Percentiles rank a stretch among this genome's conserved stretches.
phyloP scores from a whole-genome alignment of 2,797 vertebrate species.

The Tolypeutes matacus region DNA sequence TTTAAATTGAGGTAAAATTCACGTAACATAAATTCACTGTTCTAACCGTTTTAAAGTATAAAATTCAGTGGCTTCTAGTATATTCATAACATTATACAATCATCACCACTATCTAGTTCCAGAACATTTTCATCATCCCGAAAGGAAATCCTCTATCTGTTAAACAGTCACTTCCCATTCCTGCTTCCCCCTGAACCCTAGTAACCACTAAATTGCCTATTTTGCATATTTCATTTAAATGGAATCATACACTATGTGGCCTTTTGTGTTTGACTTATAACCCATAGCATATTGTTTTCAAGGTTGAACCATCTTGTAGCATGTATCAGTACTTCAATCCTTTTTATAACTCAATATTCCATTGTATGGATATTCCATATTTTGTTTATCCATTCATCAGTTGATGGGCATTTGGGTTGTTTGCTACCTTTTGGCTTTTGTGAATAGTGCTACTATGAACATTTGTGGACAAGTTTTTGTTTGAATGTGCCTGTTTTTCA shows the following conservation, averaged over 20 bases:
- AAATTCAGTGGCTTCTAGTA: background rate
- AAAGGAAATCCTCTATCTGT: background rate
- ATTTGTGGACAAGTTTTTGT: background rate
- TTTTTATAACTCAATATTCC: background rate
- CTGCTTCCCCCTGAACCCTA: background rate
- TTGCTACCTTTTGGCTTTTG: background rate
- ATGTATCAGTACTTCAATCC: background rate
- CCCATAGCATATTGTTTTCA: background rate
- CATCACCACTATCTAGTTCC: background rate
- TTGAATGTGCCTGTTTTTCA: background rate
- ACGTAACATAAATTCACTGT: background rate
- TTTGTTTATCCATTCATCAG: background rate
- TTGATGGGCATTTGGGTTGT: background rate
- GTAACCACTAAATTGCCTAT: background rate
- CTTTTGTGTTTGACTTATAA: background rate
- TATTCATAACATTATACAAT: background rate
- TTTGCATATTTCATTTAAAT: background rate
- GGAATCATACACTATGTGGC: background rate
- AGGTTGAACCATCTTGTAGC: background rate
- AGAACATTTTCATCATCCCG: background rate
- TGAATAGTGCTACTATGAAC: background rate
- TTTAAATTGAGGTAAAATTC: background rate
- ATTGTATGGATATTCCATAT: background rate
- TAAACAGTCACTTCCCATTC: background rate
- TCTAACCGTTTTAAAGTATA: background rate